A percentile compares a stretch with the other conserved stretches of the same genome.
Evolutionary conservation across 2,113 vertebrate species (phyloP).

Genomic region (Leucopsar rothschildi): DNA sequence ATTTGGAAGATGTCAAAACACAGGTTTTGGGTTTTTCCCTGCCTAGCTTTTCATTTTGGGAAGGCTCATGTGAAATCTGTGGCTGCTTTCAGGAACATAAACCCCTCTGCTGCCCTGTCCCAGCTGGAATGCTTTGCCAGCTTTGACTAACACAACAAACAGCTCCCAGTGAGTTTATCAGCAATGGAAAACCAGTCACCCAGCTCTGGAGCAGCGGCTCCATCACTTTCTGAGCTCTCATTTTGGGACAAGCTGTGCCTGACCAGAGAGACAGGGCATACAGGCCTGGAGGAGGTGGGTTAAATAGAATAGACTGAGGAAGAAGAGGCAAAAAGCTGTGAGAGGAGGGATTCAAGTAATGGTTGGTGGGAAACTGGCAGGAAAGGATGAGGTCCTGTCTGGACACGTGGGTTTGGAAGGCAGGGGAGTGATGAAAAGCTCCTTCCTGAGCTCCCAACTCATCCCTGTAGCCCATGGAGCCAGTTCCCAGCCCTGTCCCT

Average conservation of each 20-base stretch:
- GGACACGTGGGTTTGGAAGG: neutral
- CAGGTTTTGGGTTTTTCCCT: neutral
- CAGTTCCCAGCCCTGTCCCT: neutral
- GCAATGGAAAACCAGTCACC: neutral
- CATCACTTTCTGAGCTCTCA: neutral
- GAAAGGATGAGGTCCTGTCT: neutral
- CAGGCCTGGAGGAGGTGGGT: accelerated
- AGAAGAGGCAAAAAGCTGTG: neutral
- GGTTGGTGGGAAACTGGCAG: neutral
- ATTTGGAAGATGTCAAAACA: neutral
- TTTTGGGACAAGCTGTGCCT: neutral
- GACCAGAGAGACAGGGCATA: neutral
- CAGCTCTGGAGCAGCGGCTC: neutral
- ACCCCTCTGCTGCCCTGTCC: neutral
- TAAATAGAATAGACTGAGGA: neutral
- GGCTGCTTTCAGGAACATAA: neutral
- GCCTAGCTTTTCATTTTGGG: neutral
- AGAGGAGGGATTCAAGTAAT: neutral
- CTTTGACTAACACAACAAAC: neutral
- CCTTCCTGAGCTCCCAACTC: neutral
- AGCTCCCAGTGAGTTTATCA: neutral
- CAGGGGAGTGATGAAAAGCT: neutral
- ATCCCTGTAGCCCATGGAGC: accelerated
- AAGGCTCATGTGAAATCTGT: neutral
- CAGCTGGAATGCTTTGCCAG: neutral